Conservation (phyloP, 2,113 vertebrate species). For the Thamnaconus septentrionalis region DNA sequence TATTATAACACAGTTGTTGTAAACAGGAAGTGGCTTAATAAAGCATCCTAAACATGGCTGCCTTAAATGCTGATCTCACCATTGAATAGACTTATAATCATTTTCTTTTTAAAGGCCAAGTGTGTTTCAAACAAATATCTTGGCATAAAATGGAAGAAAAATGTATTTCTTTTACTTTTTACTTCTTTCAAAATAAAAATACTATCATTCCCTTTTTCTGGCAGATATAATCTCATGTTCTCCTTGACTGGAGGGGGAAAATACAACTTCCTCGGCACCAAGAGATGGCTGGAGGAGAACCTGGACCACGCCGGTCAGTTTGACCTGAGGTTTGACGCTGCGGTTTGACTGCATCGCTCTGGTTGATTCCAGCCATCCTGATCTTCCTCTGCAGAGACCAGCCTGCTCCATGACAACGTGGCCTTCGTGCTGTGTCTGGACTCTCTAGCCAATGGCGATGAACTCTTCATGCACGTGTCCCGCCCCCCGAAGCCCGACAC, state of each 20-base stretch:
- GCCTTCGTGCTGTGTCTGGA: slow-evolving; percentile 80
- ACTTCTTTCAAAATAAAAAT: background rate
- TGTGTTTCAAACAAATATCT: too few species aligned
- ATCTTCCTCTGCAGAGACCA: slow-evolving; percentile 69
- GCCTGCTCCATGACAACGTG: slow-evolving; percentile 79
- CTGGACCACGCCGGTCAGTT: slow-evolving; percentile 76
- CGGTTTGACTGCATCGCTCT: background rate
- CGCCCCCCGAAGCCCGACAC: slow-evolving; percentile 70
- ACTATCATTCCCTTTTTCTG: background rate
- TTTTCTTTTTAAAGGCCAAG: too few species aligned
- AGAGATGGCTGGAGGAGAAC: slow-evolving; percentile 79
- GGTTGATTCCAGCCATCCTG: background rate
- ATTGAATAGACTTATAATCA: too few species aligned
- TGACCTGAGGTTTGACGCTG: background rate
- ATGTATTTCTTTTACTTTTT: background rate
- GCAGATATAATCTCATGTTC: slow-evolving; percentile 69
- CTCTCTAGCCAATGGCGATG: slow-evolving; percentile 72
- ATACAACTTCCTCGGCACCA: slow-evolving; percentile 80
- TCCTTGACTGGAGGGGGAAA: slow-evolving; percentile 79
- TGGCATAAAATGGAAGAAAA: background rate
- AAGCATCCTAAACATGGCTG: too few species aligned
- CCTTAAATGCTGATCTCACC: too few species aligned
- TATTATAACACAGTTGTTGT: too few species aligned
- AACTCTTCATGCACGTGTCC: slow-evolving; percentile 77
- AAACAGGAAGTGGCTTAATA: too few species aligned